Percentiles rank a stretch among this genome's conserved stretches.
Conservation (phyloP, 2,113 vertebrate species). For the Fregata magnificens region DNA sequence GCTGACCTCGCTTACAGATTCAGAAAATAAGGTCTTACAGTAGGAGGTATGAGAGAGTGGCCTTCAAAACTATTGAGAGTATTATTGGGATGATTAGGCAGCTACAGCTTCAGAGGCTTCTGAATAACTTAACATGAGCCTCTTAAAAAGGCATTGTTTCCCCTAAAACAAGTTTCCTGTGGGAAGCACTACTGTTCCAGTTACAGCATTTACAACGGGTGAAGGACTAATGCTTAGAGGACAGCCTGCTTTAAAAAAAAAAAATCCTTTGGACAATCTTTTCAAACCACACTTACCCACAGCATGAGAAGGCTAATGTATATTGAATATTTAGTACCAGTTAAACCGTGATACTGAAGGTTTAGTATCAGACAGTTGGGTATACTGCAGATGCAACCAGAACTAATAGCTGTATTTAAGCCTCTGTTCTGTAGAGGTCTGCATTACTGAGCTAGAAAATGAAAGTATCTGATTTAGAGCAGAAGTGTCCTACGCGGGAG, state of each 20-base stretch:
- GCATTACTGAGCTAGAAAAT: neutral
- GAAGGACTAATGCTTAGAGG: neutral
- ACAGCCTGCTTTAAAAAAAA: neutral
- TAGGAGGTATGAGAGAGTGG: neutral
- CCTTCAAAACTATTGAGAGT: neutral
- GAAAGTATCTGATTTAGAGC: neutral
- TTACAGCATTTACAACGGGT: neutral
- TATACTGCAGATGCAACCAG: neutral
- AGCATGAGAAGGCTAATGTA: neutral
- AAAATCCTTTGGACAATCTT: neutral
- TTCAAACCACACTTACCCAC: neutral
- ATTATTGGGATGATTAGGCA: neutral
- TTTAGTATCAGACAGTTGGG: neutral
- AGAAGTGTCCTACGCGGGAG: neutral
- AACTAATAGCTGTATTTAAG: neutral
- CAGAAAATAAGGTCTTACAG: neutral
- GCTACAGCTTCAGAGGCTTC: neutral
- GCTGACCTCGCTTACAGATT: neutral
- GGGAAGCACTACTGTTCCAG: neutral
- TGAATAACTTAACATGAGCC: neutral
- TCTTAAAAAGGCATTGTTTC: neutral
- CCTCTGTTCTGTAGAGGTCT: neutral
- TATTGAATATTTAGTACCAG: neutral
- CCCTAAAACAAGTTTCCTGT: neutral
- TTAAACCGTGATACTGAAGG: neutral